Evolutionary conservation across 2,888 invertebrate species (phyloP).

Genomic region (Oligia strigilis): DNA sequence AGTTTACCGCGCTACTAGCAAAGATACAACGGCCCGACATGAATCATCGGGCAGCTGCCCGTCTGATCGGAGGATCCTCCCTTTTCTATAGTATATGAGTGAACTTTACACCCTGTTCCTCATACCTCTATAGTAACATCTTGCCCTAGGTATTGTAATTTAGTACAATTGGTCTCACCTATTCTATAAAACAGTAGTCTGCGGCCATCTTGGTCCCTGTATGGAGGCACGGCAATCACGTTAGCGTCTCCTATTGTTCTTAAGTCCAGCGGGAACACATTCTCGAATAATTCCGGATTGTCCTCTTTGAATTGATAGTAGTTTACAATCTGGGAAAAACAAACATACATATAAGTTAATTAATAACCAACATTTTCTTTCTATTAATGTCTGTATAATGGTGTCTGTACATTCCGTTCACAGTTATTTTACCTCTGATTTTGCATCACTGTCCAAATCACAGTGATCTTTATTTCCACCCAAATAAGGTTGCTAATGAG

Average conservation of each 20-base stretch:
- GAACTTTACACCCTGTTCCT: no score
- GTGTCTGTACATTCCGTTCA: not conserved
- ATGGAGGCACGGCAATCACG: constrained; percentile 93
- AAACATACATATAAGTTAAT: not conserved
- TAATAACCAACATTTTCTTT: not conserved
- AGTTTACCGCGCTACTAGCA: no score
- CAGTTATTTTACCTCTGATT: not conserved
- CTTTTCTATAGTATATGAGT: no score
- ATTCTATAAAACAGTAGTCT: constrained; percentile 93
- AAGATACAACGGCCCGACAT: no score
- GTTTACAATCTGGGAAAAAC: constrained; percentile 92
- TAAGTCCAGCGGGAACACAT: constrained; percentile 92
- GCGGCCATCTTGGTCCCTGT: constrained; percentile 93
- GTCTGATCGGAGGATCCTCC: no score
- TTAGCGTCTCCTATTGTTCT: constrained; percentile 92
- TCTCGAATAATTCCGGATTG: constrained; percentile 92
- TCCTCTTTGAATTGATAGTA: constrained; percentile 94
- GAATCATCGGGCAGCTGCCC: no score
- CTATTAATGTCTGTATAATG: not conserved
- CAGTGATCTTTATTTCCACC: not conserved
- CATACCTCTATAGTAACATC: not conserved
- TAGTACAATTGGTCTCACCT: constrained; percentile 81
- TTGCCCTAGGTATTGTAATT: not conserved
- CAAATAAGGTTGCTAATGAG: not conserved
- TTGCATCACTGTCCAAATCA: not conserved